Base-by-base conservation (phyloP, 2,888 invertebrate genomes). In the Aphidoletes aphidimyza region DNA sequence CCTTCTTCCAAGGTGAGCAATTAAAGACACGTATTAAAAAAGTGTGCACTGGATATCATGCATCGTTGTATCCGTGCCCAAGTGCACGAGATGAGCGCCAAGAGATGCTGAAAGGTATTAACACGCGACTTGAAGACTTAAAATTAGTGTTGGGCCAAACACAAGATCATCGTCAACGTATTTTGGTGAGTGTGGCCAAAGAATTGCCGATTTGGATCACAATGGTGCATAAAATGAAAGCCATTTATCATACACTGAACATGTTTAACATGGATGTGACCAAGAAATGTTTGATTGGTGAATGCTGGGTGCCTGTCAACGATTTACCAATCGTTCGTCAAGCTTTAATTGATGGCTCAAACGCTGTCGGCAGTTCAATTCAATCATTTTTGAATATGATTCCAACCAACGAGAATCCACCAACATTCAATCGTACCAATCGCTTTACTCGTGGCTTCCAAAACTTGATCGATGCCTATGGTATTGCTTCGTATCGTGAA, bases 361-460 rank as follows among this genome's bases (percentile, higher is more conserved):
- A 94, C 88, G 92, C 93, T 0, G 93, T 94, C 88, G 97, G 97
- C 85, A 96, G 96, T 88, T 94, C 95, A 0, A 96, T 98, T 87
- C 96, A 97, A 0, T 97, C 98, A 8, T 97, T 98, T 90, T 91
- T 98, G 88, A 97, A 98, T 90, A 94, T 96, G 84, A 96, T 98
- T 90, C 93, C 95, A 86, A 93, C 95, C 0, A 90, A 91, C 84
- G 95, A 95, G 88, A 92, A 93, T 87, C 97, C 97, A 45, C 98
- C 98, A 0, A 98, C 98, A 0, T 98, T 94, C 90, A 96, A 97
- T 90, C 92, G 96, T 47, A 95, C 96, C 85, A 98, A 98, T 91
- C 95, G 95, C 88, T 98, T 98, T 91, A 98, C 98, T 0, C 91
- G 91, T 86, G 97, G 97, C 84, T 98, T 98, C 92, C 98, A 98